These are phyloP conservation scores for Dorcus hopei DNA, from an alignment of 2,888 invertebrate species.

Conservation along the genomic window DNA sequence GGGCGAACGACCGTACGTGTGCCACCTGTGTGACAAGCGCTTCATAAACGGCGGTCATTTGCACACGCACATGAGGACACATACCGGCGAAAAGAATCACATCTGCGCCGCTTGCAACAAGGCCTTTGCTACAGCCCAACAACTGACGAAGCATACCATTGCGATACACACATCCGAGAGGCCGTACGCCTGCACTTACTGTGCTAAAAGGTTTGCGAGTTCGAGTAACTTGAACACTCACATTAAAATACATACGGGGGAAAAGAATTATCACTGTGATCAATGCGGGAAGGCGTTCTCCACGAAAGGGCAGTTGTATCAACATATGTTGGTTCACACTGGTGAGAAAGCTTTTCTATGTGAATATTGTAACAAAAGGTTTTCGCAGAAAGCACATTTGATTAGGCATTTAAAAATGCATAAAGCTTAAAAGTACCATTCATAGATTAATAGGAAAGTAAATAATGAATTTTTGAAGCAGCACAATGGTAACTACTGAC, in stretches of 20 bases:
- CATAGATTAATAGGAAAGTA: not conserved
- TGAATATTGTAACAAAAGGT: constrained; percentile 47
- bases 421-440: constrained; percentile 24
- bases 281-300: constrained; percentile 48
- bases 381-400: constrained; percentile 49
- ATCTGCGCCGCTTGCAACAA: constrained; percentile 47
- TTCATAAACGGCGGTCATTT: constrained; percentile 49
- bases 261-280: constrained; percentile 49
- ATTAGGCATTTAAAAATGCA: constrained; percentile 47
- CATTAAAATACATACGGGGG: constrained; percentile 48
- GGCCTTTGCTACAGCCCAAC: constrained; percentile 49
- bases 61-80: constrained; percentile 49
- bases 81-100: constrained; percentile 50
- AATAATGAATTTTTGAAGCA: not conserved
- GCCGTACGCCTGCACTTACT: constrained; percentile 47
- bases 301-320: constrained; percentile 48
- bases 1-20: constrained; percentile 47
- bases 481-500: no score
- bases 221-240: constrained; percentile 49
- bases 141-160: constrained; percentile 48
- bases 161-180: constrained; percentile 45
- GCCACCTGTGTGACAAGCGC: constrained; percentile 47
- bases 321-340: constrained; percentile 48
- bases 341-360: constrained; percentile 49
- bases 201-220: constrained; percentile 47